These are phyloP conservation scores for Macrostomum lignano DNA, from an alignment of 1,140 invertebrate genomes.

Conservation along the genomic window DNA sequence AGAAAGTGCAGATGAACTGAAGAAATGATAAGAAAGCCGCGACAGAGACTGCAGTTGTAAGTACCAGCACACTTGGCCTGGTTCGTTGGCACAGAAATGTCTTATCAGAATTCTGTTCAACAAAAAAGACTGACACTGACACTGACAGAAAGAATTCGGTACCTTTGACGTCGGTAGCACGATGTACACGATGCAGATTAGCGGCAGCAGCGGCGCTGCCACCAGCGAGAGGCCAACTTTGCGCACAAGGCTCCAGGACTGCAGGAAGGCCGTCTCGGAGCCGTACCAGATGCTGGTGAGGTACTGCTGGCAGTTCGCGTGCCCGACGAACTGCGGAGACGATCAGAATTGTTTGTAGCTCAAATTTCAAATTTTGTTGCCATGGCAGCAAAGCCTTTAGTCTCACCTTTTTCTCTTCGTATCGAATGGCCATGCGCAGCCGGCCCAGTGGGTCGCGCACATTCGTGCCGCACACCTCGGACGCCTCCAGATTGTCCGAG, in stretches of 20 bases:
- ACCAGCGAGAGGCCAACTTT: constrained; percentile 4
- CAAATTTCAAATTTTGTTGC: not conserved
- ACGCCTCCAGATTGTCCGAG: constrained; percentile 3
- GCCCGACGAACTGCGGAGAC: constrained; percentile 9
- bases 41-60: too few species aligned
- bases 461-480: too few species aligned
- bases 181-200: constrained; percentile 5
- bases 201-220: constrained; percentile 4
- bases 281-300: constrained; percentile 9
- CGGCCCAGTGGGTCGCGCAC: constrained; percentile 8
- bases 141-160: too few species aligned
- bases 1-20: too few species aligned
- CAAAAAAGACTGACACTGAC: too few species aligned
- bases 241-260: constrained; percentile 4
- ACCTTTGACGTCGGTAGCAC: constrained; percentile 1
- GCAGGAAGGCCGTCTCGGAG: constrained; percentile 7
- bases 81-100: too few species aligned
- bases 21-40: too few species aligned
- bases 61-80: too few species aligned
- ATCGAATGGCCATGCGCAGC: constrained; percentile 8
- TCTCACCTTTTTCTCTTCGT: constrained; percentile 9
- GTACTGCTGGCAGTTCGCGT: constrained; percentile 10
- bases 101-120: too few species aligned
- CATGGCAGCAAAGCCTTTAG: too few species aligned
- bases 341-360: not conserved